Evolutionary conservation across 2,888 invertebrate species (phyloP).

Genomic region (Epiblema foenella): DNA sequence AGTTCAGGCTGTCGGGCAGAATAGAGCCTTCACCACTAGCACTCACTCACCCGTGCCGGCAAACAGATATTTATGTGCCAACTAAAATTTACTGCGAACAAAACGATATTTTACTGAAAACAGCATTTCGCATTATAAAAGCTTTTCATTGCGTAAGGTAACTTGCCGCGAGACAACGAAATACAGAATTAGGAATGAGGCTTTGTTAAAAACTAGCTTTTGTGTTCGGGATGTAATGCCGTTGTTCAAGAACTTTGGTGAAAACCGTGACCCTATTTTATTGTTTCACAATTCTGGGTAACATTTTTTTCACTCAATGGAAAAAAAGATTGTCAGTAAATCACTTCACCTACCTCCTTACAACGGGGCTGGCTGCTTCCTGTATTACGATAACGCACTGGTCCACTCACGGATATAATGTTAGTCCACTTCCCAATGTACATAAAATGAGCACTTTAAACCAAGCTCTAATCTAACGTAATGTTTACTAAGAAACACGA

Average conservation of each 20-base stretch:
- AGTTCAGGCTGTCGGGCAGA: slow-evolving; percentile 62
- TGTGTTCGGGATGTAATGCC: slow-evolving; percentile 27
- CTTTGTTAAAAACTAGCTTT: slow-evolving; percentile 28
- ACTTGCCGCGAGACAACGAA: slow-evolving; percentile 15
- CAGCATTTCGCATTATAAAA: slow-evolving; percentile 22
- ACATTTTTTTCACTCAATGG: not conserved
- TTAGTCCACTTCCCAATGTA: slow-evolving; percentile 35
- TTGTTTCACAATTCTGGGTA: slow-evolving; percentile 9
- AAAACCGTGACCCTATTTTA: slow-evolving; percentile 13
- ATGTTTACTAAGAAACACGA: slow-evolving; percentile 45
- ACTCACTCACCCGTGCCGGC: slow-evolving; percentile 53
- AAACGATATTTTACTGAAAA: slow-evolving; percentile 35
- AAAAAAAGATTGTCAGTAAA: not conserved
- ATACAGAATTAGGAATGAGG: slow-evolving; percentile 10
- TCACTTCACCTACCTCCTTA: slow-evolving; percentile 33
- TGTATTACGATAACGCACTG: slow-evolving; percentile 32
- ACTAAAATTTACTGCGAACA: slow-evolving; percentile 54
- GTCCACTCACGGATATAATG: slow-evolving; percentile 20
- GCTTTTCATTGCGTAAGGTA: slow-evolving; percentile 19
- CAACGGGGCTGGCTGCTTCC: slow-evolving; percentile 4
- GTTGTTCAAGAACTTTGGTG: slow-evolving; percentile 16
- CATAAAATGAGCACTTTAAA: slow-evolving; percentile 30
- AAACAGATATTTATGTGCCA: slow-evolving; percentile 45
- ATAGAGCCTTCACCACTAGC: slow-evolving; percentile 67
- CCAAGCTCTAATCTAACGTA: slow-evolving; percentile 18